Conservation (phyloP, 2,797 vertebrate species). For the Anableps anableps region DNA sequence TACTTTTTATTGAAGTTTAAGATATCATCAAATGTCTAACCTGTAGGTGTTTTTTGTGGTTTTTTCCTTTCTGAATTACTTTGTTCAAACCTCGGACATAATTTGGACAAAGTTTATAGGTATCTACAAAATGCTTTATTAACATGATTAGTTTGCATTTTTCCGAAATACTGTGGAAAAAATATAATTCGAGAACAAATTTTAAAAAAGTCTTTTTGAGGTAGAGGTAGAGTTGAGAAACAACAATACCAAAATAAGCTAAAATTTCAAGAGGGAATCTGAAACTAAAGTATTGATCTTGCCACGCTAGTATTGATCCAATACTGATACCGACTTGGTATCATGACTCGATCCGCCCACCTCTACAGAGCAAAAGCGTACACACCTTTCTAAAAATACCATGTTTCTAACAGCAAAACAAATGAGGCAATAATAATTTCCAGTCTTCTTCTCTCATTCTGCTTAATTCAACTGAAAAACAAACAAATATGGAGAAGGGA, state of each 20-base stretch:
- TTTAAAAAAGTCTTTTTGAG: too few relatives aligned
- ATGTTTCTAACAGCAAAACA: too few relatives aligned
- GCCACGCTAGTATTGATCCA: background rate
- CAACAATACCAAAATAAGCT: background rate
- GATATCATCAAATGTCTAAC: background rate
- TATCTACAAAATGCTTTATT: background rate
- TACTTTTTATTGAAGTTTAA: background rate
- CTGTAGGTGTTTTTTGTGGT: background rate
- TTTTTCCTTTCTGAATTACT: background rate
- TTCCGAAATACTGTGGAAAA: background rate
- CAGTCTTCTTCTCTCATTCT: too few relatives aligned
- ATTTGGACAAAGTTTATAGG: background rate
- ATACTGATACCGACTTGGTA: background rate
- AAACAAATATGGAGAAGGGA: too few relatives aligned
- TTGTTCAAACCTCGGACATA: background rate
- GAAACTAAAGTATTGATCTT: background rate
- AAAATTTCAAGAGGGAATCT: background rate
- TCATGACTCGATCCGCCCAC: background rate
- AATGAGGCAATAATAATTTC: too few relatives aligned
- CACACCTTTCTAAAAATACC: too few relatives aligned
- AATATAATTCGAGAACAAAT: too few relatives aligned
- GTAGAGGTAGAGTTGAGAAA: too few relatives aligned
- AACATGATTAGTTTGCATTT: background rate
- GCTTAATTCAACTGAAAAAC: too few relatives aligned
- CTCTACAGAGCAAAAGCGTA: background rate